Percentiles rank a stretch among this genome's conserved stretches.
These are phyloP conservation scores for Bombus sylvicola DNA, from an alignment of 1,140 invertebrate species.

Conservation along the genomic window DNA sequence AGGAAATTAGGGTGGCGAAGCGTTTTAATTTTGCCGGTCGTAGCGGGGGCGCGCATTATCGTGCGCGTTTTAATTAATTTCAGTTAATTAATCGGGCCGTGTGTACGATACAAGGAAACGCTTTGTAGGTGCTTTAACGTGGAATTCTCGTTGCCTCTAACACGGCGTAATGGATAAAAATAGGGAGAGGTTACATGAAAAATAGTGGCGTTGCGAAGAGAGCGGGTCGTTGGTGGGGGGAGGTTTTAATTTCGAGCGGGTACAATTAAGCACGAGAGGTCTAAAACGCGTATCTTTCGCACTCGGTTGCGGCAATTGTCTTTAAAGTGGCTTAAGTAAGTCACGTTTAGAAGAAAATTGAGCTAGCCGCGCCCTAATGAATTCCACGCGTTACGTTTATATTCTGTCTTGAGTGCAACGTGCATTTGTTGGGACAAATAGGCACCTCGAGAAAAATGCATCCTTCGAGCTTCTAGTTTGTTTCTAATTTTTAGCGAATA, in stretches of 20 bases:
- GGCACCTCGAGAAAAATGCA: background rate
- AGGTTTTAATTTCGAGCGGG: slow-evolving; percentile 40
- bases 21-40: slow-evolving; percentile 8
- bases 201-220: background rate
- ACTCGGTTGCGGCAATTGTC: slow-evolving; percentile 32
- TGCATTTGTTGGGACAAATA: background rate
- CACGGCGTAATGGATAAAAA: slow-evolving; percentile 21
- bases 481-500: background rate
- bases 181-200: slow-evolving; percentile 19
- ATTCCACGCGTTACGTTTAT: slow-evolving; percentile 27
- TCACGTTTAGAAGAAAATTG: slow-evolving; percentile 45
- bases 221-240: background rate
- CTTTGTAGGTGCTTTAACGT: slow-evolving; percentile 6
- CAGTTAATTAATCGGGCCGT: slow-evolving; percentile 18
- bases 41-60: background rate
- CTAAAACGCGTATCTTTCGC: slow-evolving; percentile 32
- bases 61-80: slow-evolving; percentile 37
- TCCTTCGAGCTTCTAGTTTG: background rate
- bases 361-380: slow-evolving; percentile 18
- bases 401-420: background rate
- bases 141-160: background rate
- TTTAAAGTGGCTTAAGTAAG: slow-evolving; percentile 50
- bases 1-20: background rate
- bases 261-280: slow-evolving; percentile 21
- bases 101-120: slow-evolving; percentile 3